A percentile compares a stretch with the other conserved stretches of the same genome.
phyloP scores from a whole-genome alignment of 2,888 invertebrate species.

The Alloscopus bannaensis region DNA sequence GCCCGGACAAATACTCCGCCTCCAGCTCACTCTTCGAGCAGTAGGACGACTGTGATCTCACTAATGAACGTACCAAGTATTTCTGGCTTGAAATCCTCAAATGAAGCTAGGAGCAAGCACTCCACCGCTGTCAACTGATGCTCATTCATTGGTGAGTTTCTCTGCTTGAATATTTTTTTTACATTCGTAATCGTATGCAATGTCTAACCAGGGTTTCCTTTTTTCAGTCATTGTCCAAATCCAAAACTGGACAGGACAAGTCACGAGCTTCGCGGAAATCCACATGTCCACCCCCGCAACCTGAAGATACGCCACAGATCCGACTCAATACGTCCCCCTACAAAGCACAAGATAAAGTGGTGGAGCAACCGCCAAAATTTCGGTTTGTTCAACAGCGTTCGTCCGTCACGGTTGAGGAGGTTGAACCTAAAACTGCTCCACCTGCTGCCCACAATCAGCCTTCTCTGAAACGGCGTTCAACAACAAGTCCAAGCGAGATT shows the following conservation, averaged over 20 bases:
- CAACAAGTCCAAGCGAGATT: neutral
- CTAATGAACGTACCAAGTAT: neutral
- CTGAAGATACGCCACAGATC: constrained; percentile 27
- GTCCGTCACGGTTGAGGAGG: neutral
- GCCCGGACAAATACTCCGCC: constrained; percentile 6
- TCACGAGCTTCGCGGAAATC: neutral
- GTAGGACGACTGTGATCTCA: neutral
- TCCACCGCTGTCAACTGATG: neutral
- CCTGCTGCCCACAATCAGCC: constrained; percentile 58
- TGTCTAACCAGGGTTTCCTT: too few species aligned
- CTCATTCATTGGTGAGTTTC: neutral
- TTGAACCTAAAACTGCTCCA: constrained; percentile 30
- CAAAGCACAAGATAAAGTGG: constrained; percentile 56
- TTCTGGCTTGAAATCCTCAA: neutral
- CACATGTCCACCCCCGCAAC: constrained; percentile 31
- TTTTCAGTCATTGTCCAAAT: neutral
- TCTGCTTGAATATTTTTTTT: too few species aligned
- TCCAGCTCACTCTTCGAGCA: constrained; percentile 25
- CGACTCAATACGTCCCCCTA: constrained; percentile 66
- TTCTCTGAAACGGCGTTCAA: constrained; percentile 1
- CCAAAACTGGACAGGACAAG: neutral
- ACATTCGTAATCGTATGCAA: too few species aligned
- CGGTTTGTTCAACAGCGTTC: constrained; percentile 19
- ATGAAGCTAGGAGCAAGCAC: neutral
- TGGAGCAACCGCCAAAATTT: constrained; percentile 59